Conservation (phyloP, 2,888 invertebrate species). For the Eupithecia dodoneata region DNA sequence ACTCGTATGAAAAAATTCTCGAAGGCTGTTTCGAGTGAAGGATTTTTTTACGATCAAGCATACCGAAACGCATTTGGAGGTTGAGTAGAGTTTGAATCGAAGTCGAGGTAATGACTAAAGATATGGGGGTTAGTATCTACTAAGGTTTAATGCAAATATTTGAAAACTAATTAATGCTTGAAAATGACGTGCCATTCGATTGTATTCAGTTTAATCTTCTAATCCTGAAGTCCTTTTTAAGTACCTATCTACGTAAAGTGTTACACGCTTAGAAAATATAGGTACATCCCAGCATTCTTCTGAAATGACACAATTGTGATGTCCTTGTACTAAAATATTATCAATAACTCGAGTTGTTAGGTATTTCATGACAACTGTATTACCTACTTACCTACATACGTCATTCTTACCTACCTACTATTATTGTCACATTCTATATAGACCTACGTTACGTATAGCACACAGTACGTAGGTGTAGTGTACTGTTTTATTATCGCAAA, state of each 20-base stretch:
- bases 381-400: neutral
- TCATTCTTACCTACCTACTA: neutral
- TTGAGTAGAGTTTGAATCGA: too few species aligned
- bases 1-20: too few species aligned
- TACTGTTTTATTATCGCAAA: too few species aligned
- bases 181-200: neutral
- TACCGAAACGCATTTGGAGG: too few species aligned
- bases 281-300: neutral
- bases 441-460: neutral
- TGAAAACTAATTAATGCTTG: neutral
- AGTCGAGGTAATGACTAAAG: too few species aligned
- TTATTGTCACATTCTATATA: neutral
- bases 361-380: neutral
- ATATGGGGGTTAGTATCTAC: too few species aligned
- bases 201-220: too few species aligned
- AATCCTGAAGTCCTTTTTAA: neutral
- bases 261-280: neutral
- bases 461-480: too few species aligned
- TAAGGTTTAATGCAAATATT: neutral
- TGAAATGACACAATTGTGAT: conserved; percentile 12
- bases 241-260: neutral
- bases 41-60: too few species aligned
- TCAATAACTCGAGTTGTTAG: conserved; percentile 28
- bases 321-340: conserved; percentile 45
- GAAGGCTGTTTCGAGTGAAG: too few species aligned